Evolutionary conservation across 1,140 invertebrate genomes (phyloP).

Genomic region (Penaeus japonicus): DNA sequence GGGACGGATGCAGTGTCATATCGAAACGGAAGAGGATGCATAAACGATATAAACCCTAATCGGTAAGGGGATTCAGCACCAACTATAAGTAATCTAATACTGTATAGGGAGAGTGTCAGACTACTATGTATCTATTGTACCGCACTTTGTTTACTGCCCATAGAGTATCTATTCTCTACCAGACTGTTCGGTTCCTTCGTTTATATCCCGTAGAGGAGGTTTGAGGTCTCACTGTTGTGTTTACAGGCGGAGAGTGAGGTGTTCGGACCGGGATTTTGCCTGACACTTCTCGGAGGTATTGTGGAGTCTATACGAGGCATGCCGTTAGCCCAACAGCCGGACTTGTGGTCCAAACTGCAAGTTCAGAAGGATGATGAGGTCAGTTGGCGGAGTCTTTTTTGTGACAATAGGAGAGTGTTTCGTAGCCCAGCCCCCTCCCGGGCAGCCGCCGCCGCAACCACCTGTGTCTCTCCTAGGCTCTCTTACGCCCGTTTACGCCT

Average conservation of each 20-base stretch:
- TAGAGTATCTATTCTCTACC: neutral
- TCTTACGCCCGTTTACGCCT: too few species aligned
- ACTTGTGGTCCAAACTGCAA: slow-evolving; percentile 48
- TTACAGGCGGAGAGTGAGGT: slow-evolving; percentile 35
- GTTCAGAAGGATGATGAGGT: slow-evolving; percentile 53
- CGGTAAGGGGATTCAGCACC: neutral
- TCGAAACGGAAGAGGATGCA: slow-evolving; percentile 45
- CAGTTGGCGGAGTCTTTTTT: neutral
- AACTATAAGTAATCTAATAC: neutral
- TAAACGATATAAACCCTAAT: neutral
- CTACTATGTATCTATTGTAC: neutral
- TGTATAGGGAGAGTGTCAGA: neutral
- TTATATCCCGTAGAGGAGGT: neutral
- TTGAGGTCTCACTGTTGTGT: slow-evolving; percentile 30
- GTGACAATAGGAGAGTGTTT: too few species aligned
- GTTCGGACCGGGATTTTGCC: neutral
- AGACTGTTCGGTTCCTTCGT: neutral
- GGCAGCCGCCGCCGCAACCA: too few species aligned
- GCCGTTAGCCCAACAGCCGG: slow-evolving; percentile 50
- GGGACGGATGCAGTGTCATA: neutral
- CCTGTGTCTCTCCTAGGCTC: too few species aligned
- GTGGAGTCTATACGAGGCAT: slow-evolving; percentile 46
- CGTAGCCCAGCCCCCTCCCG: too few species aligned
- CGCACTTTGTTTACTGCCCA: neutral
- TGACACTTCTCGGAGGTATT: slow-evolving; percentile 24